Percentiles rank a stretch among this genome's conserved stretches.
Evolutionary conservation across 2,797 vertebrate genomes (phyloP).

Genomic region (Sparus aurata): DNA sequence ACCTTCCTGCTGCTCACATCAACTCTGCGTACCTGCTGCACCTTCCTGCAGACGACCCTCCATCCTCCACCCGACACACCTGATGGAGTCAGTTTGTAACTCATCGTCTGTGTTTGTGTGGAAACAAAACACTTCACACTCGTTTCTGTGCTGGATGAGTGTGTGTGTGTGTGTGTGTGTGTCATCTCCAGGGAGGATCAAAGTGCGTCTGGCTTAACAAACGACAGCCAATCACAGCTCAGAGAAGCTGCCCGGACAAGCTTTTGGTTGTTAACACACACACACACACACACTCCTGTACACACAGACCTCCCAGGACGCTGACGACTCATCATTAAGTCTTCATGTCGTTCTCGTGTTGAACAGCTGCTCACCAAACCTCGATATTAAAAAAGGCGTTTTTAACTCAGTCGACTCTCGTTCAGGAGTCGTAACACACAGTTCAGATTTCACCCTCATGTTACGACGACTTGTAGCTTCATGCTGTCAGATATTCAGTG

Average conservation of each 20-base stretch:
- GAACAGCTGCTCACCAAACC: not conserved
- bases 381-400: not conserved
- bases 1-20: slow-evolving; percentile 32
- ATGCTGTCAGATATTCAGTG: too few relatives aligned
- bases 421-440: too few relatives aligned
- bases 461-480: too few relatives aligned
- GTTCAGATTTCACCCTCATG: too few relatives aligned
- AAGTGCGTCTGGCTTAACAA: slow-evolving; percentile 59
- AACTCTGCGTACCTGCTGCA: slow-evolving; percentile 13
- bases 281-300: slow-evolving; percentile 11
- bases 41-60: slow-evolving; percentile 7
- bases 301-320: slow-evolving; percentile 39
- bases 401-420: too few relatives aligned
- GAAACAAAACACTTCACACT: not conserved
- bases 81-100: not conserved
- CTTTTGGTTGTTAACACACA: slow-evolving; percentile 18
- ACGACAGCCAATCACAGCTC: slow-evolving; percentile 48
- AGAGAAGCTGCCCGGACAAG: slow-evolving; percentile 48
- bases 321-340: too few relatives aligned
- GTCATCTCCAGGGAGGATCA: slow-evolving; percentile 50
- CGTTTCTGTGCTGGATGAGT: slow-evolving; percentile 1
- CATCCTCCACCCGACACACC: not conserved
- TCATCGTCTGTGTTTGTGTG: too few relatives aligned
- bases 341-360: too few relatives aligned
- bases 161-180: not conserved